These are phyloP conservation scores for Pecten maximus DNA, from an alignment of 2,888 invertebrate species.

Conservation along the genomic window DNA sequence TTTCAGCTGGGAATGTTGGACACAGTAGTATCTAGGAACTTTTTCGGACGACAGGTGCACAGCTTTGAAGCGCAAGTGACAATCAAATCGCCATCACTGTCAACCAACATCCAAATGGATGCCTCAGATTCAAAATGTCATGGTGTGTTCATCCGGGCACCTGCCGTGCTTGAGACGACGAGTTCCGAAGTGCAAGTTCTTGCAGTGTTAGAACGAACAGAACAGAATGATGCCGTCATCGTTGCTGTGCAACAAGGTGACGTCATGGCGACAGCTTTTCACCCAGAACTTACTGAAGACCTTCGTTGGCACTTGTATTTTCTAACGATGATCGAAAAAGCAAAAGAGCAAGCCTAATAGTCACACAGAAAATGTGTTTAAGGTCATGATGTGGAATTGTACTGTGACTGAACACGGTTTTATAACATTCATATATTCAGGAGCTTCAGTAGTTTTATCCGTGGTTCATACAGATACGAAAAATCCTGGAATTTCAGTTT, in stretches of 20 bases:
- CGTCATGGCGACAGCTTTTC: conserved; percentile 76
- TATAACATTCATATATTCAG: no score
- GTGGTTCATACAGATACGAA: no score
- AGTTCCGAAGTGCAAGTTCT: conserved; percentile 64
- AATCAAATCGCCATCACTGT: conserved; percentile 52
- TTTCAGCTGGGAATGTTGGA: conserved; percentile 71
- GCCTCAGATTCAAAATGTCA: conserved; percentile 58
- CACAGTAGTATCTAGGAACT: conserved; percentile 72
- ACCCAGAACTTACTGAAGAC: conserved; percentile 78
- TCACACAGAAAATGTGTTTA: background rate
- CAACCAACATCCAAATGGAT: background rate
- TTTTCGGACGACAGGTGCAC: conserved; percentile 74
- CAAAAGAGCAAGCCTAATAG: background rate
- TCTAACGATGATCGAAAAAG: conserved; percentile 62
- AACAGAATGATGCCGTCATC: conserved; percentile 57
- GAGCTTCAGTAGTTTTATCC: no score
- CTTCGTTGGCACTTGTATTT: conserved; percentile 75
- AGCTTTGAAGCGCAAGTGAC: conserved; percentile 71
- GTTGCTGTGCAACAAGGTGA: conserved; percentile 74
- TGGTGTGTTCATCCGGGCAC: conserved; percentile 77
- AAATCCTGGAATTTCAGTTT: no score
- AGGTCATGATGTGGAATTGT: no score
- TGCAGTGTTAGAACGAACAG: conserved; percentile 60
- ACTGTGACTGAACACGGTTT: no score
- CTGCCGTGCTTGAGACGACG: conserved; percentile 67